Evolutionary conservation across 2,113 vertebrate genomes (phyloP).

Genomic region (Syrmaticus mikado): DNA sequence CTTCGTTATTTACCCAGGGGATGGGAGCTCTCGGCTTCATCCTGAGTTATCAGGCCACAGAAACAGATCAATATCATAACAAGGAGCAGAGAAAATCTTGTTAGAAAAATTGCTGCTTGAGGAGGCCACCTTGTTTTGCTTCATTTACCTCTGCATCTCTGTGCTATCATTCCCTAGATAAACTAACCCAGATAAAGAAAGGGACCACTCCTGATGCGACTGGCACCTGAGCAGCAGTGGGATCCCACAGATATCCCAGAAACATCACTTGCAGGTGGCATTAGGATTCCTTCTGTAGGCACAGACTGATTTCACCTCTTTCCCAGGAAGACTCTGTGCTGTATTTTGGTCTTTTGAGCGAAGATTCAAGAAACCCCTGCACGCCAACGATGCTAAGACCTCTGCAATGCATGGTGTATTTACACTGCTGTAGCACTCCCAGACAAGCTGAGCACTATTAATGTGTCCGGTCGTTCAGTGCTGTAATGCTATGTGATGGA

Average conservation of each 20-base stretch:
- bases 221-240: rapidly evolving
- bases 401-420: neutral
- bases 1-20: neutral
- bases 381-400: neutral
- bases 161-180: rapidly evolving
- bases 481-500: no score
- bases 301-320: neutral
- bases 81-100: neutral
- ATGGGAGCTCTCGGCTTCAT: neutral
- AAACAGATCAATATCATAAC: neutral
- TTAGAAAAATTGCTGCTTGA: neutral
- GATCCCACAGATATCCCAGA: neutral
- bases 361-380: neutral
- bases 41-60: neutral
- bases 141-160: rapidly evolving
- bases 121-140: rapidly evolving
- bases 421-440: rapidly evolving
- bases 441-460: rapidly evolving
- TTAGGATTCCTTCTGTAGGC: neutral
- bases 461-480: rapidly evolving
- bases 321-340: neutral
- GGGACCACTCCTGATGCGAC: rapidly evolving
- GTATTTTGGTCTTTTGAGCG: neutral
- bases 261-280: rapidly evolving
- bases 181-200: neutral